Base-by-base conservation (phyloP, 1,140 invertebrate genomes). In the Trachymyrmex septentrionalis region DNA sequence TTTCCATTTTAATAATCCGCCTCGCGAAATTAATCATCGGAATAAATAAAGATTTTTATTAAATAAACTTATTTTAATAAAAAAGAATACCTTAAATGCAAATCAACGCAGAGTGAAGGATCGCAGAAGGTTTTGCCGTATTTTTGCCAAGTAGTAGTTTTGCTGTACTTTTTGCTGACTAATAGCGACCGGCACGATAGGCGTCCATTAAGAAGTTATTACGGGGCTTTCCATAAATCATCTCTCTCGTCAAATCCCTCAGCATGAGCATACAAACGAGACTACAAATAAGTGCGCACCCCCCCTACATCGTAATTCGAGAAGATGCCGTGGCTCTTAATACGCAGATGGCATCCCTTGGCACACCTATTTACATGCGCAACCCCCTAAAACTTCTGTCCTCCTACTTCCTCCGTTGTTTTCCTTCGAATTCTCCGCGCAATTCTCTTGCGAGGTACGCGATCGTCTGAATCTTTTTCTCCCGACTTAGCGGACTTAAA, bases 141-240 rank as follows among this genome's bases (percentile, higher is more conserved):
- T 67, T n/a, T 80, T 48, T 21, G 64, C n/a, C 44, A 69, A 67
- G 38, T 67, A 67, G 38, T 67, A 80, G 44, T 50, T 77, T 44
- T 38, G 38, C 24, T 21, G 38, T 50, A 48, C 38, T 61, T 73
- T 50, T 53, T 10, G 57, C n/a, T 59, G 67, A 86, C 87, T 89
- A 73, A 88, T 86, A 88, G 73, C 57, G 19, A 61, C 27, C 24
- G 64, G 55, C 85, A 88, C 87, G 87, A 66, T 85, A 89, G 80
- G 21, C 75, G 53, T 71, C 61, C 85, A 88, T 87, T 88, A 88
- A 69, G 75, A 85, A 71, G 80, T 90, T 80, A 88, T 88, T 88
- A 71, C 69, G 24, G 71, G n/a, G 30, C 38, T 88, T 86, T 84
- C 55, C 87, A 86, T 91, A 88, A 91, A 91, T 91, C 90, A 86